Conservation (phyloP, 2,797 vertebrate genomes). For the Acanthopagrus latus region DNA sequence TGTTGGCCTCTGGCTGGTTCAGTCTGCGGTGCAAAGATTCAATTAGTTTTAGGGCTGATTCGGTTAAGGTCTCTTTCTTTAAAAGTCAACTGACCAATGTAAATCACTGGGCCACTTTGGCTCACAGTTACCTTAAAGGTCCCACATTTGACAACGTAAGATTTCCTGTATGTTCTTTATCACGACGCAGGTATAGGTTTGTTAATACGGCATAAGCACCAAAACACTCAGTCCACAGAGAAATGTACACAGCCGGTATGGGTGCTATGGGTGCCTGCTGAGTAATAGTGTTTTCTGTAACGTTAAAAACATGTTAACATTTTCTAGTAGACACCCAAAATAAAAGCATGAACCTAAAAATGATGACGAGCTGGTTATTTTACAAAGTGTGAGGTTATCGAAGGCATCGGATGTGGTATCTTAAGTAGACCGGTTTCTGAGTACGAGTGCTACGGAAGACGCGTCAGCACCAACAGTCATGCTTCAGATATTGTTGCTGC, state of each 20-base stretch:
- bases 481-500: background rate
- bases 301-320: too few species aligned
- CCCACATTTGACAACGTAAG: too few species aligned
- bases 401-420: background rate
- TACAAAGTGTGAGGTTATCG: background rate
- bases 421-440: background rate
- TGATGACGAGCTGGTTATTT: background rate
- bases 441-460: background rate
- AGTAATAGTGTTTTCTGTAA: too few species aligned
- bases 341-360: too few species aligned
- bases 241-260: too few species aligned
- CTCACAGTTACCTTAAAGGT: background rate
- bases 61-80: background rate
- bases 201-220: too few species aligned
- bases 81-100: background rate
- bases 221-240: too few species aligned
- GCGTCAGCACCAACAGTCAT: background rate
- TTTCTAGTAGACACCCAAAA: too few species aligned
- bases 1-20: slow-evolving; percentile 8
- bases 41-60: background rate
- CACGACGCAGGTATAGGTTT: too few species aligned
- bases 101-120: background rate
- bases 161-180: too few species aligned
- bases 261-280: too few species aligned
- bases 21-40: background rate